These are phyloP conservation scores for Pogona vitticeps DNA, from an alignment of 2,113 vertebrate genomes.

Conservation along the genomic window DNA sequence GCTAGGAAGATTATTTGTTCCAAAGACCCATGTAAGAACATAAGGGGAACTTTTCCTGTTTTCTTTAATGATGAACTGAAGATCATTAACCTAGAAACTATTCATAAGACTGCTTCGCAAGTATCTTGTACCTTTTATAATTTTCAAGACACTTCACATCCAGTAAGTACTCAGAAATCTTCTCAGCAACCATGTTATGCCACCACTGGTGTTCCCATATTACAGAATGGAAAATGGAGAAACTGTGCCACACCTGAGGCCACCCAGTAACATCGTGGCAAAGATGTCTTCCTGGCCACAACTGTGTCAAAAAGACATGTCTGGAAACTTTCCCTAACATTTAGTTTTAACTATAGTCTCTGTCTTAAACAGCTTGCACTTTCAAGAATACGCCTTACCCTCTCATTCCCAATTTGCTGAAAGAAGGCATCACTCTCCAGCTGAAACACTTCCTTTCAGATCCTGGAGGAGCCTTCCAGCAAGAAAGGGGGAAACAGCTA, in stretches of 20 bases:
- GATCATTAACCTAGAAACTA: not conserved
- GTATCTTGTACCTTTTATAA: not conserved
- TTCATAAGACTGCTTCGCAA: not conserved
- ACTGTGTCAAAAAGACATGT: not conserved
- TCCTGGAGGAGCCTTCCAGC: not conserved
- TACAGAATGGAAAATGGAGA: not conserved
- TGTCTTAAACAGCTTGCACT: not conserved
- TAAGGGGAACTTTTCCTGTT: not conserved
- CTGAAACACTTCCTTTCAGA: conserved; percentile 3
- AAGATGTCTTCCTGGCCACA: not conserved
- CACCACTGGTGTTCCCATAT: not conserved
- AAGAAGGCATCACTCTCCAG: not conserved
- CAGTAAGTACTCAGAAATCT: not conserved
- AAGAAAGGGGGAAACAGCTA: not conserved
- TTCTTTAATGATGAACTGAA: not conserved
- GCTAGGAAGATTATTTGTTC: not conserved
- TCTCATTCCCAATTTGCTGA: not conserved
- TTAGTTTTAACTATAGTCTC: not conserved
- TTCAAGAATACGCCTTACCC: no score
- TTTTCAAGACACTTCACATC: not conserved
- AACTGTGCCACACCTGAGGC: not conserved
- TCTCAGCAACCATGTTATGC: not conserved
- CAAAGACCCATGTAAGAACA: not conserved
- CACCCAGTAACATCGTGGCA: not conserved
- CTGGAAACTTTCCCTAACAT: not conserved